phyloP scores from a whole-genome alignment of 2,113 vertebrate genomes.

The Mus pahari region DNA sequence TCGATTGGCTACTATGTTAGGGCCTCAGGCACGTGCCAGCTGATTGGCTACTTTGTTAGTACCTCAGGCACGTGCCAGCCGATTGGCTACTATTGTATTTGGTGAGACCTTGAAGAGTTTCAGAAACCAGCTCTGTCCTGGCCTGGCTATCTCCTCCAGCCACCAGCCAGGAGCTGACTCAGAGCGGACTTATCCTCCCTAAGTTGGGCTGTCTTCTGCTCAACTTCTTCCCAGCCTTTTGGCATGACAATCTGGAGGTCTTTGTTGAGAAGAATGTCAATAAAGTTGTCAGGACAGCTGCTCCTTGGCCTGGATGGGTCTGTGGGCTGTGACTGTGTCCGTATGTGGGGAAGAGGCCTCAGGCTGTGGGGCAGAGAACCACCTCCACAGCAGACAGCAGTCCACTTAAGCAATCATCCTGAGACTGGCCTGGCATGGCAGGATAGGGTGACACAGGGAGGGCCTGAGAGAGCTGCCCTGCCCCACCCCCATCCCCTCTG shows the following conservation, averaged over 20 bases:
- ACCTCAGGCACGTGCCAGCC: too few species aligned
- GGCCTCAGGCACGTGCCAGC: too few species aligned
- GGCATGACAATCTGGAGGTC: background rate
- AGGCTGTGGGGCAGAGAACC: background rate
- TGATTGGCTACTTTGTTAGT: too few species aligned
- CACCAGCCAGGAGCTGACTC: too few species aligned
- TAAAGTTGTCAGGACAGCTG: constrained; percentile 28
- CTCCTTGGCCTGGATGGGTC: background rate
- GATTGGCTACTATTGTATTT: too few species aligned
- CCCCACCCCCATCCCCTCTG: background rate
- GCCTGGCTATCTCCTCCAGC: too few species aligned
- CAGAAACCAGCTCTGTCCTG: too few species aligned
- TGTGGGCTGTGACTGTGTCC: background rate
- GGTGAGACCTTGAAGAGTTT: too few species aligned
- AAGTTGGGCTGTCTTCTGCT: too few species aligned
- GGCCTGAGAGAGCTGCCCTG: background rate
- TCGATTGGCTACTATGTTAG: too few species aligned
- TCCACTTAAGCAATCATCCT: rapidly evolving
- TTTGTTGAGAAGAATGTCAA: background rate
- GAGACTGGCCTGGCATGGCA: background rate
- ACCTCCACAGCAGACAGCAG: background rate
- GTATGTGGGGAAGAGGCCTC: background rate
- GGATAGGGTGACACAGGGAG: background rate
- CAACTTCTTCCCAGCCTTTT: rapidly evolving
- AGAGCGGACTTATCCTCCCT: too few species aligned